Evolutionary conservation across 2,888 invertebrate genomes (phyloP), one percentile per base, ranked within the genome.

Genomic region (Taenaris catops): DNA sequence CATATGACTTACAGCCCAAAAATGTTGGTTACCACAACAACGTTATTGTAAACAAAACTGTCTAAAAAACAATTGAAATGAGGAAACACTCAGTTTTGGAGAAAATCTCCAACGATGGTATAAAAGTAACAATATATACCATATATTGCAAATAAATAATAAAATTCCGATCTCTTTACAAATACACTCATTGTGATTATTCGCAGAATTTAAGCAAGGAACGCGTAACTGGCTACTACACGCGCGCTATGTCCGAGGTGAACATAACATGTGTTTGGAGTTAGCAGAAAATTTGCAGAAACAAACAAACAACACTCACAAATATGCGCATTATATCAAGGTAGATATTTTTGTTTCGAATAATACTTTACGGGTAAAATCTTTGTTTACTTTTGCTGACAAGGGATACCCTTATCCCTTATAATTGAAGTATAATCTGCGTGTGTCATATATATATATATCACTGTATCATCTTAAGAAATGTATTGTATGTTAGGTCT

Each of bases 161-260:
- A 20, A 2, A 4, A 7, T 1, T 20, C 2, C 1, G 1, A 7
- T 17, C 8, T 9, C 2, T 12, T 20, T 19, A 2, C 4, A 7
- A 4, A 5, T 8, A 9, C n/a, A 1, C 6, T 14, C n/a, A n/a
- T n/a, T 11, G 2, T 7, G 7, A 8, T 16, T 14, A 24, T 33
- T 46, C 35, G 2, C 43, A 81, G 83, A 66, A 2, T 63, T 73
- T 18, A 48, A 46, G 3, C 49, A 46, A 1, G 68, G 76, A 0
- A 71, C 80, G 5, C 56, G 64, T 8, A 81, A 75, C 44, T 86
- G 86, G 86, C 48, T 86, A n/a, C 55, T 86, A 1, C 78, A 86
- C 24, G 69, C 80, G 1, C 73, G 81, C 1, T 86, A 80, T 45
- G 84, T 86, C 4, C 59, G 86, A 28, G 84, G 86, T 3, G 84